These are phyloP conservation scores for Conus betulinus DNA, from an alignment of 1,140 invertebrate genomes.

Conservation along the genomic window DNA sequence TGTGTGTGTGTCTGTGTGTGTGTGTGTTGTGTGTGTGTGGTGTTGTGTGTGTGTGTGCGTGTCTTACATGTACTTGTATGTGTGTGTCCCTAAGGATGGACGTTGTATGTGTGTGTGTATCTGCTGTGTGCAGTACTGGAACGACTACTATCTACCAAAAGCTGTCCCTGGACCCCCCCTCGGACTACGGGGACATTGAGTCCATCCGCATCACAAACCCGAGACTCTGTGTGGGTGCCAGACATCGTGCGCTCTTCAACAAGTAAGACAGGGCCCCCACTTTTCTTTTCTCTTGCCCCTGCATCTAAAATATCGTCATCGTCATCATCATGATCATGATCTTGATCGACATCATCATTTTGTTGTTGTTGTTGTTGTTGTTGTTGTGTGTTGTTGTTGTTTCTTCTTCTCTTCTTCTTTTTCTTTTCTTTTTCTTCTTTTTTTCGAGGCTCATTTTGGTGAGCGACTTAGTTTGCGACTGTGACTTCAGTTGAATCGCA, in stretches of 20 bases:
- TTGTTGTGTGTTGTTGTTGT: background rate
- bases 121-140: constrained; percentile 85
- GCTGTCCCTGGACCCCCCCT: constrained; percentile 97
- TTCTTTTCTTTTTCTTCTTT: background rate
- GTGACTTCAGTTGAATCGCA: no score
- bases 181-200: constrained; percentile 97
- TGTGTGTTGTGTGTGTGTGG: no score
- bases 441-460: no score
- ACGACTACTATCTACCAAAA: constrained; percentile 99
- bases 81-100: no score
- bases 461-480: no score
- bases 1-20: no score
- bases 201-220: constrained; percentile 95
- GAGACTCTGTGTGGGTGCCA: constrained; percentile 99
- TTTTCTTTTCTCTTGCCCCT: no score
- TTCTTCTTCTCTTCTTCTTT: background rate
- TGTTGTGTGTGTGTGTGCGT: no score
- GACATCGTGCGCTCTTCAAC: constrained; percentile 99
- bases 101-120: no score
- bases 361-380: background rate
- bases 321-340: background rate
- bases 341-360: background rate
- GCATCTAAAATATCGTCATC: no score
- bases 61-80: no score
- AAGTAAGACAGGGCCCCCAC: constrained; percentile 84